Conservation (phyloP, 2,113 vertebrate genomes). For the Lamprotornis superbus region DNA sequence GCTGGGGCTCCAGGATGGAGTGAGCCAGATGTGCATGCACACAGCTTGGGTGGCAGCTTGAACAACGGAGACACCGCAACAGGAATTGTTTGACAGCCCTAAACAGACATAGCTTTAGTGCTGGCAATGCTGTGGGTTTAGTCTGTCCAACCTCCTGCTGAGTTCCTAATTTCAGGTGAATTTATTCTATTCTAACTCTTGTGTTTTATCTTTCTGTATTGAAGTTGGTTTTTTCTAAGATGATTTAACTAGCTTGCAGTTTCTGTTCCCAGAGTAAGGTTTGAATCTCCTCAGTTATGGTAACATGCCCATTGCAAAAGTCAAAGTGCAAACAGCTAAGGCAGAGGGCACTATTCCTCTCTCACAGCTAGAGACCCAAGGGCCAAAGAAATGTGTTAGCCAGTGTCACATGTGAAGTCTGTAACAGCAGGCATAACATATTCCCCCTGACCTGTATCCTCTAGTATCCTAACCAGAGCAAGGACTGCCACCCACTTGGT, state of each 20-base stretch:
- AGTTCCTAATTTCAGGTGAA: background rate
- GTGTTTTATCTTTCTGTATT: background rate
- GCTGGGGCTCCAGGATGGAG: background rate
- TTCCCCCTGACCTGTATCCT: background rate
- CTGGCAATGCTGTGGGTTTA: background rate
- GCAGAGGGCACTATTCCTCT: background rate
- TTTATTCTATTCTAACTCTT: background rate
- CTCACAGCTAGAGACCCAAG: background rate
- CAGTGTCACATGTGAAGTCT: background rate
- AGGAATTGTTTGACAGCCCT: background rate
- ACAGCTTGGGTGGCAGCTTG: background rate
- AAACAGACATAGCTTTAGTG: background rate
- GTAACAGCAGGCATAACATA: background rate
- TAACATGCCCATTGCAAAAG: background rate
- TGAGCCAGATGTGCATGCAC: background rate
- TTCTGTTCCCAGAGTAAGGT: background rate
- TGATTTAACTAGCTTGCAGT: background rate
- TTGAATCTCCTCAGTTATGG: background rate
- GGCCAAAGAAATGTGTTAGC: background rate
- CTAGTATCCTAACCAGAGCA: background rate
- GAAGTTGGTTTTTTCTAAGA: background rate
- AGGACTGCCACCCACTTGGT: background rate
- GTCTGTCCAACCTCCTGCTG: background rate
- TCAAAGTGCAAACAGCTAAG: background rate
- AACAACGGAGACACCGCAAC: fast-evolving